These are phyloP conservation scores for Brassicogethes aeneus DNA, from an alignment of 2,888 invertebrate genomes.

Conservation along the genomic window DNA sequence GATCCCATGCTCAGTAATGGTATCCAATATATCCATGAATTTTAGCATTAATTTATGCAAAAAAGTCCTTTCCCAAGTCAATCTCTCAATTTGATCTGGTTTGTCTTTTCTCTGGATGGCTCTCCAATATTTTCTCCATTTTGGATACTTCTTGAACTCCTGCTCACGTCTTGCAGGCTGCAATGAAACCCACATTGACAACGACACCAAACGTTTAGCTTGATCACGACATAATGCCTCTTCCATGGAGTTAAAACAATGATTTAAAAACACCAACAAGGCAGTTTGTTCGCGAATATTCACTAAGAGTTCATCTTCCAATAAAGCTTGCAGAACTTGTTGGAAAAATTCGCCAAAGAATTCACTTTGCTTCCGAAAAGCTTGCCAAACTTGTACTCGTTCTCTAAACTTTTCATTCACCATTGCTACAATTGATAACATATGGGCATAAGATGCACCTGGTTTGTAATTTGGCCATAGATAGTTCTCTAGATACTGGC, in stretches of 20 bases:
- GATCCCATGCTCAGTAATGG: constrained; percentile 56
- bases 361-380: constrained; percentile 67
- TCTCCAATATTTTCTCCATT: constrained; percentile 89
- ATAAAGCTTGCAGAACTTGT: constrained; percentile 65
- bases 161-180: constrained; percentile 76
- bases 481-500: constrained; percentile 94
- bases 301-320: constrained; percentile 49
- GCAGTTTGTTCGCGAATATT: constrained; percentile 74
- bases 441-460: constrained; percentile 75
- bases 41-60: constrained; percentile 77
- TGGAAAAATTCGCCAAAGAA: constrained; percentile 77
- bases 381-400: constrained; percentile 92
- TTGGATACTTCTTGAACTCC: constrained; percentile 77
- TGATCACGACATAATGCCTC: constrained; percentile 87
- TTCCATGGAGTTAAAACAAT: constrained; percentile 97
- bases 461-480: constrained; percentile 91
- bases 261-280: constrained; percentile 84
- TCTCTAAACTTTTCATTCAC: constrained; percentile 98
- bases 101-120: constrained; percentile 80
- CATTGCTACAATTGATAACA: constrained; percentile 96
- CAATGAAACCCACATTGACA: constrained; percentile 89
- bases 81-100: constrained; percentile 55
- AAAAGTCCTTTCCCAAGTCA: constrained; percentile 81
- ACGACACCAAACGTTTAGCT: constrained; percentile 77
- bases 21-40: constrained; percentile 75